phyloP scores from a whole-genome alignment of 1,140 invertebrate species.

The Brachionus sp. region DNA sequence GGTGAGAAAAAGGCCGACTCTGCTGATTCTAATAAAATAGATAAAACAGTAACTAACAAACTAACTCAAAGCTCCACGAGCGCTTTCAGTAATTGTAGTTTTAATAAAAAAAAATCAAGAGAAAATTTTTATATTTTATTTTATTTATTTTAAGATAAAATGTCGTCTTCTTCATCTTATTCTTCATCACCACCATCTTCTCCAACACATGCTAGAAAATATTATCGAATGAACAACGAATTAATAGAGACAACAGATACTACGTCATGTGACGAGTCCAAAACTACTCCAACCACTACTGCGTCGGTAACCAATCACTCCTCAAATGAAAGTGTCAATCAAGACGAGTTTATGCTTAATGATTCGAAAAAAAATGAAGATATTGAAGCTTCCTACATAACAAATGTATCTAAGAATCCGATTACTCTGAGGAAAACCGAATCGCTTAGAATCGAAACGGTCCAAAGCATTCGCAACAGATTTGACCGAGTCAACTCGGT shows the following conservation, averaged over 20 bases:
- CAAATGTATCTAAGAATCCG: conserved; percentile 43
- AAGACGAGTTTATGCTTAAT: neutral
- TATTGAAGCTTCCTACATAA: conserved; percentile 33
- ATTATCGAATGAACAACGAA: neutral
- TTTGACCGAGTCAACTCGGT: conserved; percentile 35
- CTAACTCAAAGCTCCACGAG: conserved; percentile 37
- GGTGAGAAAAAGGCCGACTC: conserved; percentile 6
- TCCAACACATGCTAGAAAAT: neutral
- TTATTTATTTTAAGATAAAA: conserved; percentile 34
- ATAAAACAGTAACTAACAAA: neutral
- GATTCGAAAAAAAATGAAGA: conserved; percentile 15
- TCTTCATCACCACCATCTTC: conserved; percentile 35
- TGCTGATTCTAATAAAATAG: conserved; percentile 6
- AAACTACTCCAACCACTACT: neutral
- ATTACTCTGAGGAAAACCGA: conserved; percentile 38
- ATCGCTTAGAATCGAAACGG: conserved; percentile 37
- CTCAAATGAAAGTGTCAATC: conserved; percentile 24
- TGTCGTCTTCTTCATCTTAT: conserved; percentile 40
- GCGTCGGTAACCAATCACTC: neutral
- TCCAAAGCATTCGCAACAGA: conserved; percentile 34
- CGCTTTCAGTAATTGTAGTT: conserved; percentile 32
- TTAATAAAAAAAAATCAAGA: too few species aligned
- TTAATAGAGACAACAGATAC: neutral
- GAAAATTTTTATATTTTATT: conserved; percentile 11
- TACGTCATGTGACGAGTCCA: neutral